These are phyloP conservation scores for Ornithorhynchus anatinus DNA, from an alignment of 2,113 vertebrate species.

Conservation along the genomic window DNA sequence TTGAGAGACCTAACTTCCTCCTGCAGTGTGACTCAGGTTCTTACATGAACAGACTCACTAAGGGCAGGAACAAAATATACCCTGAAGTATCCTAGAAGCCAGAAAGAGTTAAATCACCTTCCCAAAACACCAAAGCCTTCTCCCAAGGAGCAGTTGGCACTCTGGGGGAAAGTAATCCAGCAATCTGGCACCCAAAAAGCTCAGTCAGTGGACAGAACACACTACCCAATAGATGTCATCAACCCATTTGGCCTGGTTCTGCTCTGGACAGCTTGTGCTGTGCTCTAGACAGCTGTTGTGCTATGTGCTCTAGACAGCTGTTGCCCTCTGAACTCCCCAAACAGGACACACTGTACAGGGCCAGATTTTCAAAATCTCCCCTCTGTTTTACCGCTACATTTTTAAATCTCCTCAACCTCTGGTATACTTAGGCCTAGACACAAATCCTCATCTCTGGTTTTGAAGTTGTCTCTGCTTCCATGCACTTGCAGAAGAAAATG, in stretches of 20 bases:
- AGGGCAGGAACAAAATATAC: too few relatives aligned
- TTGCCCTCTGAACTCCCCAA: not conserved
- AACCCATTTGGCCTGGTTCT: not conserved
- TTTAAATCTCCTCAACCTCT: too few relatives aligned
- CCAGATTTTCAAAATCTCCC: not conserved
- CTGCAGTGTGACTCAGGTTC: too few relatives aligned
- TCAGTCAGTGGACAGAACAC: rapidly evolving
- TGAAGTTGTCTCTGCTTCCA: too few relatives aligned
- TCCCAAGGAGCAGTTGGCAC: not conserved
- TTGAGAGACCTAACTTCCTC: too few relatives aligned
- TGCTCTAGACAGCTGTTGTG: not conserved
- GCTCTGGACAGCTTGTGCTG: not conserved
- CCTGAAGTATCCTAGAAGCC: too few relatives aligned
- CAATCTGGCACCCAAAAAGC: not conserved
- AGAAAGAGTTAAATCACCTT: not conserved
- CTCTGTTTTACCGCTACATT: not conserved
- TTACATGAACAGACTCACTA: too few relatives aligned
- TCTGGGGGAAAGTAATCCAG: not conserved
- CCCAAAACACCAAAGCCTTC: not conserved
- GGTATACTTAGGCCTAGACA: too few relatives aligned
- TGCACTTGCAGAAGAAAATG: too few relatives aligned
- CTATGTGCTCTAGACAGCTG: not conserved
- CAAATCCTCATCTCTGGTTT: too few relatives aligned
- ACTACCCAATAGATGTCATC: not conserved
- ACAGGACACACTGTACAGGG: not conserved